Evolutionary conservation across 2,888 invertebrate species (phyloP).

Genomic region (Norana najaformis): DNA sequence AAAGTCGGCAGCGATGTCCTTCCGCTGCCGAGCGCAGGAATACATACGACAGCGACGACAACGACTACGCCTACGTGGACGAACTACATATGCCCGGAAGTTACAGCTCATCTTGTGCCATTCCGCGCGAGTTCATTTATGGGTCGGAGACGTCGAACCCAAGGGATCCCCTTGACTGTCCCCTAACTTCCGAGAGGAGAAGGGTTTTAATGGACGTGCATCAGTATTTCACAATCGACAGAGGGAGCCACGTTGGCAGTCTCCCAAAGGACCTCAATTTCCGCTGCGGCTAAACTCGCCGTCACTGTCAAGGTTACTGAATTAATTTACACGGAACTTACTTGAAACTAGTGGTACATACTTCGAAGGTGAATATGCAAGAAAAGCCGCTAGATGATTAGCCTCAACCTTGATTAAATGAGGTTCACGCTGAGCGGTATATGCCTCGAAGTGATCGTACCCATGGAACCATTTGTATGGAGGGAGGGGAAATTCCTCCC

Average conservation of each 20-base stretch:
- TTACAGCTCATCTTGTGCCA: neutral
- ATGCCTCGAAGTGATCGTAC: neutral
- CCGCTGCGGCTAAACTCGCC: neutral
- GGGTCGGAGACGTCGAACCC: neutral
- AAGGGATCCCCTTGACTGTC: neutral
- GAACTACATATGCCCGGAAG: constrained; percentile 9
- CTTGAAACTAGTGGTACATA: no score
- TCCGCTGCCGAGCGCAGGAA: neutral
- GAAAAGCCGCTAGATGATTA: neutral
- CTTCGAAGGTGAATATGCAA: neutral
- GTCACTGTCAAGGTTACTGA: no score
- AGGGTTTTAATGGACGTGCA: neutral
- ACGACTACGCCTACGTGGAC: constrained; percentile 30
- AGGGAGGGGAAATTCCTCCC: neutral
- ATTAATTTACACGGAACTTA: no score
- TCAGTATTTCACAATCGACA: constrained; percentile 16
- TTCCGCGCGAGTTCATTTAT: neutral
- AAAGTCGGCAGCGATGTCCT: neutral
- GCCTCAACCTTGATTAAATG: neutral
- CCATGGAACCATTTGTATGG: neutral
- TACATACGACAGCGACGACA: constrained; percentile 28
- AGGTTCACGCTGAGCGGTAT: neutral
- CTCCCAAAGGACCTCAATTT: neutral
- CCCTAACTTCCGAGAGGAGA: neutral
- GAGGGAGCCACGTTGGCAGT: constrained; percentile 25